Conservation (phyloP, 1,140 invertebrate species). For the Drosophila obscura region DNA sequence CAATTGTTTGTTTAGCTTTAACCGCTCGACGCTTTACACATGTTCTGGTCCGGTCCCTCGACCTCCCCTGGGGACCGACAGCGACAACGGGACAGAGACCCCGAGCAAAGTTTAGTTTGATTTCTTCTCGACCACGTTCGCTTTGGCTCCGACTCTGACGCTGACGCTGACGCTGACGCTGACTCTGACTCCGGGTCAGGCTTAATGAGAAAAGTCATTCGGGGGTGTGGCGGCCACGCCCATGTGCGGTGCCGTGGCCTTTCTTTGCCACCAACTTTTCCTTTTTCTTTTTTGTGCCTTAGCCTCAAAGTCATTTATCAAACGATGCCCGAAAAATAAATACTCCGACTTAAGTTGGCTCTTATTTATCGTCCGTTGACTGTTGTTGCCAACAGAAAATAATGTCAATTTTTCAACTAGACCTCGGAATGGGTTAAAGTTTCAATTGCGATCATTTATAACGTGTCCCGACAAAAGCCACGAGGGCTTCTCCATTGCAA, state of each 20-base stretch:
- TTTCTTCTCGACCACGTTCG: conserved; percentile 66
- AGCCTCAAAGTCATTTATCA: conserved; percentile 75
- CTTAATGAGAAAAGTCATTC: conserved; percentile 79
- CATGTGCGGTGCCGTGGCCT: conserved; percentile 17
- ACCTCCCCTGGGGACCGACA: background rate
- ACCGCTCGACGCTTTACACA: conserved; percentile 66
- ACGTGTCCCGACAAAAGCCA: conserved; percentile 18
- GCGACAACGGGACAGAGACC: conserved; percentile 1
- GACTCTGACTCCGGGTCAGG: conserved; percentile 6
- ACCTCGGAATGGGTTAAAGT: conserved; percentile 59
- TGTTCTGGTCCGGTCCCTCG: conserved; percentile 35
- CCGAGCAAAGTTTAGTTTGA: conserved; percentile 64
- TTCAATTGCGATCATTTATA: conserved; percentile 71
- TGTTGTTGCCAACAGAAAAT: conserved; percentile 51
- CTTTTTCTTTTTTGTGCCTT: background rate
- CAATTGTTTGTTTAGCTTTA: conserved; percentile 78
- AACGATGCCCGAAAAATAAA: conserved; percentile 62
- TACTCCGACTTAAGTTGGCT: conserved; percentile 56
- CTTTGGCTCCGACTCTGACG: conserved; percentile 15
- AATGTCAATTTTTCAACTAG: conserved; percentile 71
- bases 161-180: no score
- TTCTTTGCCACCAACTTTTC: conserved; percentile 2
- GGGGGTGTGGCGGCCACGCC: conserved; percentile 43
- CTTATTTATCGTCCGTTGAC: conserved; percentile 65
- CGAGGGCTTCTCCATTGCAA: background rate